Evolutionary conservation across 2,888 invertebrate genomes (phyloP), one percentile per base, ranked within the genome.

Genomic region (Ormyrus nitidulus): DNA sequence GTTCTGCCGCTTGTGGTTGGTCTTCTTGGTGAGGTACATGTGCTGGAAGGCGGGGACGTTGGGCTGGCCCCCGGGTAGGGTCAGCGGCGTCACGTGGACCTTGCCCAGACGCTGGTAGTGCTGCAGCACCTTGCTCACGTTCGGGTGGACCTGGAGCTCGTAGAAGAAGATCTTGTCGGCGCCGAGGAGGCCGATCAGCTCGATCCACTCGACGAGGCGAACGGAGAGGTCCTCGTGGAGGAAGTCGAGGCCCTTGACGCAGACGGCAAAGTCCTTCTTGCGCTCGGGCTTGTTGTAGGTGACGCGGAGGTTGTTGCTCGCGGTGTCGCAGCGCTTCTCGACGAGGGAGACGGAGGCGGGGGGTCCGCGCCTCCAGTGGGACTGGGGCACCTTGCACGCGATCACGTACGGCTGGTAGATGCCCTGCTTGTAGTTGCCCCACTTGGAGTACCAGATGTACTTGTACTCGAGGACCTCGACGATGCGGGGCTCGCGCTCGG

Each of bases 191-290:
- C 94, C 94, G 53, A 98, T 92, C 82, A 97, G 92, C 90, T 98
- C 98, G 86, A 98, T 95, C 98, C 98, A 99, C 91, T 99, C 98
- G 68, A 98, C 95, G 46, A 98, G 92, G 4, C 97, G 93, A 13
- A 96, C 96, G 1, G 97, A 97, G 1, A 98, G 91, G 90, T 98
- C 98, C 87, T 97, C 96, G 91, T 97, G 96, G 3, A 96, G 93
- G 88, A 98, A 98, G 91, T 98, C 98, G 75, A 99, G 92, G 0
- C 98, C 98, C 90, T 98, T 98, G 44, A 98, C 97, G 90, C 98
- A 98, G 3, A 98, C 97, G 1, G 97, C 97, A 89, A 98, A 97
- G 48, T 95, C 95, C 86, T 95, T 95, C 86, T 95, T 95, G 86
- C 94, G 95, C 76, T 91, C 92, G 0, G 96, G 96, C 79, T 94